Evolutionary conservation across 1,140 invertebrate species (phyloP), one percentile per base, ranked within the genome.

Genomic region (Venustaconcha ellipsiformis): DNA sequence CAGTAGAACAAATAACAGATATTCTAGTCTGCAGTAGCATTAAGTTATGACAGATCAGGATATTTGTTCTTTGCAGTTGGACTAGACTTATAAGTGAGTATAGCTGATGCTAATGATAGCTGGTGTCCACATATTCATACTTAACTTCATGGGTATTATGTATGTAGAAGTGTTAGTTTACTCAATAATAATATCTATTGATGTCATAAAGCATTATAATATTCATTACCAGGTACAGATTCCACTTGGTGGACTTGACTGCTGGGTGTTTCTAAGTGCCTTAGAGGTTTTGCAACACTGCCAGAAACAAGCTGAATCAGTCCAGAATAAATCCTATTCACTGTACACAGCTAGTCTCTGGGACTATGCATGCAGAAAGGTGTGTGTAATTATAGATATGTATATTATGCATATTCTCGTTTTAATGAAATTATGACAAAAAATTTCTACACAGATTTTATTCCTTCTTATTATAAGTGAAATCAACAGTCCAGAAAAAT

Each of bases 291-390:
- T 98, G 66, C 92, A 94, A 57, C 94, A 94, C 14, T 92, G 90
- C 84, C 90, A 91, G 83, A 87, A 84, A 20, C 81, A 82, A 69
- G 80, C 72, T 20, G 80, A 82, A 15, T 67, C 81, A 14, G 69
- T 75, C 48, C 81, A 85, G 15, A 78, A 86, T 62, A 82, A 91
- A 57, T 94, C 94, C 84, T 96, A 96, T 90, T 96, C 96, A 15
- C 91, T 95, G 56, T 94, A 96, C 85, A 97, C 96, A 66, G 96
- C 97, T 20, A 94, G 94, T 26, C 91, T 99, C 11, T 95, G 97
- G 94, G 96, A 96, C 80, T 94, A 97, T 89, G 96, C 96, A 75
- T 94, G 96, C 86, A 94, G 96, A 88, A 99, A 99, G 92, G 95
- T 96, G 87, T 20, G 20, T 20, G 6, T 37, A 56, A 26, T 68